These are phyloP conservation scores for Sylvietta virens DNA, from an alignment of 2,113 vertebrate species.

Conservation along the genomic window DNA sequence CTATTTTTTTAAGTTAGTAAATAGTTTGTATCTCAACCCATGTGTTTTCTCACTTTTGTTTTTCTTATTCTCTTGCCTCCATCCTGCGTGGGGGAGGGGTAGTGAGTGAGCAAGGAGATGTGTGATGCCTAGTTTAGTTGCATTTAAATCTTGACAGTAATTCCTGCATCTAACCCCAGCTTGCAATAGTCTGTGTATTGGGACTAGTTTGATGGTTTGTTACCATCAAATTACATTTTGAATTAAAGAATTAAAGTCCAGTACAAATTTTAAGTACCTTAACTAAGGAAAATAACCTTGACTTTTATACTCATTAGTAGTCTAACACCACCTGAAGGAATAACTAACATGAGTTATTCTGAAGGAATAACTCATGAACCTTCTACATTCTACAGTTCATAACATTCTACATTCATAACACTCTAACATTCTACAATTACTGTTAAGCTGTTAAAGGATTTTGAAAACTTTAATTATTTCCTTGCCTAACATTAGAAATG, in stretches of 20 bases:
- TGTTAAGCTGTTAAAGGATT: neutral
- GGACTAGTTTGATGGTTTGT: neutral
- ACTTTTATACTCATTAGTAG: neutral
- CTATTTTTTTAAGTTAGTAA: neutral
- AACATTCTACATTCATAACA: neutral
- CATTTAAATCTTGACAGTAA: neutral
- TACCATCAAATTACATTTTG: neutral
- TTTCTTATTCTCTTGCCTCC: neutral
- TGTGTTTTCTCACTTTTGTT: neutral
- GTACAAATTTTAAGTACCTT: neutral
- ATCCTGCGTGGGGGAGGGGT: neutral
- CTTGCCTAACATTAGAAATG: neutral
- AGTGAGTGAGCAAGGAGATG: neutral
- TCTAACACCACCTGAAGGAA: neutral
- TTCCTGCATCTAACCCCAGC: neutral
- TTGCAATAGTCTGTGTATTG: neutral
- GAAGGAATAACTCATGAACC: neutral
- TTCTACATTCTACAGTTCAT: neutral
- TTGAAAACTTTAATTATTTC: neutral
- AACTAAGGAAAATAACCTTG: neutral
- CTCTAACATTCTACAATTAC: neutral
- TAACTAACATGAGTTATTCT: too few relatives aligned
- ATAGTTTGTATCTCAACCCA: neutral
- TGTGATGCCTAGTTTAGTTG: neutral
- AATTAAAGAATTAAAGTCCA: neutral